A percentile compares a stretch with the other conserved stretches of the same genome.
These are phyloP conservation scores for Drosophila cracens DNA, from an alignment of 2,888 invertebrate species.

Conservation along the genomic window DNA sequence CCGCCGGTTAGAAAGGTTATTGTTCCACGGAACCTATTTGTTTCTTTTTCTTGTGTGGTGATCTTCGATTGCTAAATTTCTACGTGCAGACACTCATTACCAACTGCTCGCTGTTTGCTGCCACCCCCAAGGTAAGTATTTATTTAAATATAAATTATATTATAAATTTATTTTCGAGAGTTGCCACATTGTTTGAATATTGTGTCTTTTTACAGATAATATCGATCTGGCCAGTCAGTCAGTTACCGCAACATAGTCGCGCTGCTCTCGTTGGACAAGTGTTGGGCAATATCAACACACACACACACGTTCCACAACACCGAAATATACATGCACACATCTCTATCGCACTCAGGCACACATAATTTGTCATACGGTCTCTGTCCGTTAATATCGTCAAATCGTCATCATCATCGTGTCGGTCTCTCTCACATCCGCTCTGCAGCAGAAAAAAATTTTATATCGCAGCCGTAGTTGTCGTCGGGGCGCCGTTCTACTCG, in stretches of 20 bases:
- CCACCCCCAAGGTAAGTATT: constrained; percentile 37
- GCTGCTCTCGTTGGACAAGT: constrained; percentile 52
- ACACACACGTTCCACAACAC: constrained; percentile 47
- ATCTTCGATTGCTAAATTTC: constrained; percentile 48
- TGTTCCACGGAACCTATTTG: constrained; percentile 39
- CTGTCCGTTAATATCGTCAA: constrained; percentile 28
- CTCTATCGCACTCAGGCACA: constrained; percentile 43
- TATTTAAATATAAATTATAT: constrained; percentile 16
- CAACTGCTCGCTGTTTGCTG: constrained; percentile 17
- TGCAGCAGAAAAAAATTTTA: constrained; percentile 43
- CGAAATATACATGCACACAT: constrained; percentile 36
- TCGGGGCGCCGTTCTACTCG: constrained; percentile 77
- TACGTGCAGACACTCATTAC: constrained; percentile 4
- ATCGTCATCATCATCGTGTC: constrained; percentile 44
- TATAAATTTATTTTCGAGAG: constrained; percentile 9
- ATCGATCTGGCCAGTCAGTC: constrained; percentile 63
- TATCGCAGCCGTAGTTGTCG: constrained; percentile 73
- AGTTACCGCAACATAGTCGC: constrained; percentile 33
- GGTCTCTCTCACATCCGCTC: constrained; percentile 53
- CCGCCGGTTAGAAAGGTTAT: constrained; percentile 52
- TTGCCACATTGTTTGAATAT: constrained; percentile 42
- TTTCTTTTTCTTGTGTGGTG: constrained; percentile 18
- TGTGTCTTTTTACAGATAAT: constrained; percentile 38
- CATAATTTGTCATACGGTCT: constrained; percentile 13
- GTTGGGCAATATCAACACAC: constrained; percentile 26